These are phyloP conservation scores for Falcunculus frontatus DNA, from an alignment of 2,113 vertebrate species.

Conservation along the genomic window DNA sequence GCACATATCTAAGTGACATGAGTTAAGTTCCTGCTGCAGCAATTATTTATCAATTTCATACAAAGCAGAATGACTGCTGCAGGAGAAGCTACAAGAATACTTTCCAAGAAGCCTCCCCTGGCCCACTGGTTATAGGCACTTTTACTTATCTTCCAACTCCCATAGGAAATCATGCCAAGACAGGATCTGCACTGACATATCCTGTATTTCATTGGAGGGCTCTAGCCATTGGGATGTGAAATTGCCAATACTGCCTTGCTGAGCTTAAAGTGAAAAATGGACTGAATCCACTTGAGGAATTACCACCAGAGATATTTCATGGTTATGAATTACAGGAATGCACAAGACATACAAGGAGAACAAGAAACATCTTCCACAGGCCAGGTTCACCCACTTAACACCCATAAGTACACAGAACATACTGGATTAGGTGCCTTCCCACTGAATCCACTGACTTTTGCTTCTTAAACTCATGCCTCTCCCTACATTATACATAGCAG, in stretches of 20 bases:
- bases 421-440: background rate
- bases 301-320: background rate
- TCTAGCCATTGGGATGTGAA: background rate
- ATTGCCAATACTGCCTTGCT: background rate
- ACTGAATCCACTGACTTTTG: background rate
- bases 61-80: background rate
- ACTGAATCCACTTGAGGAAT: background rate
- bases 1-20: background rate
- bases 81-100: background rate
- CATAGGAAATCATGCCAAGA: background rate
- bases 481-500: background rate
- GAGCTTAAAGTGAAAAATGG: background rate
- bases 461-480: background rate
- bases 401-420: background rate
- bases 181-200: background rate
- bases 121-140: background rate
- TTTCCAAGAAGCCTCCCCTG: background rate
- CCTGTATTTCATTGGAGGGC: background rate
- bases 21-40: background rate
- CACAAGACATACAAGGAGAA: background rate
- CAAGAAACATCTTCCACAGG: background rate
- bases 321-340: background rate
- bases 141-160: background rate
- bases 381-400: background rate
- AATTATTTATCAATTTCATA: background rate